These are phyloP conservation scores for Pachypanchax playfairii DNA, from an alignment of 2,113 vertebrate species.

Conservation along the genomic window DNA sequence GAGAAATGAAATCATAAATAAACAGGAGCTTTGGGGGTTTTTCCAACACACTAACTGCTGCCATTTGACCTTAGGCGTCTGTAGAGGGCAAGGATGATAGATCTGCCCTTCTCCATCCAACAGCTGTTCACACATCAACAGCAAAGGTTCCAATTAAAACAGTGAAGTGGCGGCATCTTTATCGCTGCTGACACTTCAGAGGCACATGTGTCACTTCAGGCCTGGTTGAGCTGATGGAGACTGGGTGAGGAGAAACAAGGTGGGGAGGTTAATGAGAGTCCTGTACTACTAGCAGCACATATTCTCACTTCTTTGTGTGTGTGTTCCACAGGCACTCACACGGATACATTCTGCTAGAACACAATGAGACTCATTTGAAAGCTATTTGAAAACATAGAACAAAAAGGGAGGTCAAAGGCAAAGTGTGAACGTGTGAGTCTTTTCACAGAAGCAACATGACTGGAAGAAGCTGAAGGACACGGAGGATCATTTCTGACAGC, in stretches of 20 bases:
- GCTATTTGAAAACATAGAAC: constrained; percentile 57
- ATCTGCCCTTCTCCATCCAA: constrained; percentile 79
- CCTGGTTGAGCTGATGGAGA: constrained; percentile 73
- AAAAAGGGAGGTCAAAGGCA: constrained; percentile 60
- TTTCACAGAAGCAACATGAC: constrained; percentile 57
- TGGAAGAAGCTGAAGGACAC: constrained; percentile 52
- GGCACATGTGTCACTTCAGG: constrained; percentile 74
- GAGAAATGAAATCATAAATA: constrained; percentile 68
- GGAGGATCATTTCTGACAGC: constrained; percentile 55
- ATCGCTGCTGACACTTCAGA: constrained; percentile 76
- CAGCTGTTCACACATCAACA: constrained; percentile 81
- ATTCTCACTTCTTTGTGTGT: constrained; percentile 41
- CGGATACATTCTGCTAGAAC: constrained; percentile 51
- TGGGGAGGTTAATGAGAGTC: constrained; percentile 78
- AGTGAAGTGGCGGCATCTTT: constrained; percentile 75
- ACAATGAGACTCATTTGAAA: constrained; percentile 58
- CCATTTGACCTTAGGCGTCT: constrained; percentile 75
- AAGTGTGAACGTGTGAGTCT: constrained; percentile 24
- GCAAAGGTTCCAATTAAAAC: constrained; percentile 80
- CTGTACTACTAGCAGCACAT: constrained; percentile 56
- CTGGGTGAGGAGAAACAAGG: constrained; percentile 62
- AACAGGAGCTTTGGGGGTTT: constrained; percentile 70
- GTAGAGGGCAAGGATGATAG: constrained; percentile 72
- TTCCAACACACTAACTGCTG: constrained; percentile 69
- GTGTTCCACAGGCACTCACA: constrained; percentile 49